Evolutionary conservation across 2,113 vertebrate species (phyloP), one percentile per base, ranked within the genome.

Genomic region (Aplodontia rufa): DNA sequence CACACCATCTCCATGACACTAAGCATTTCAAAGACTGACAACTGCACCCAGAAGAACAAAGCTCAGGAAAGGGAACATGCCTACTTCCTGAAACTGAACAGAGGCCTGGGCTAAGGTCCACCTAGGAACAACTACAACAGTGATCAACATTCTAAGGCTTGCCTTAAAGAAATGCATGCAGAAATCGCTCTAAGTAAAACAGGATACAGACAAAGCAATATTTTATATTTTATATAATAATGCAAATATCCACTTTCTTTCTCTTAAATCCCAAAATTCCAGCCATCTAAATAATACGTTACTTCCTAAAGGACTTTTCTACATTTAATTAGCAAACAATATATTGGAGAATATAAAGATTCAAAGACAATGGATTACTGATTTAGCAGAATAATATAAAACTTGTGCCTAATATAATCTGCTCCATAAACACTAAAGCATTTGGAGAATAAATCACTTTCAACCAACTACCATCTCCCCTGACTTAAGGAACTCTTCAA

Each of bases 371-470:
- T 3, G 51, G 32, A 79, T 35, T 83, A 28, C 12, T 89, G 16
- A 26, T 96, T 84, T 62, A 66, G 40, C 32, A 94, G 20, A 79
- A 74, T 87, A 12, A 82, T 72, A 80, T 79, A 86, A 69, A 94
- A 80, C 3, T 4, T 74, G 7, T 85, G 49, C n/a, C 71, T 42
- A 87, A 76, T 42, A 72, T 40, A 64, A 91, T 74, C 47, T 76
- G 32, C 12, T 83, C 71, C 83, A 87, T 80, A 91, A 93, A 95
- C 37, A 47, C n/a, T 58, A 96, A 97, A 87, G 51, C 6, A 93
- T 71, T 84, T 96, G 76, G 32, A 91, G 51, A 97, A 76, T 74
- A 87, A 66, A 80, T 62, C 53, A 75, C n/a, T 66, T 95, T 90
- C 2, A 42, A 74, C 12, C 60, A 90, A 81, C 72, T 91, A 93